phyloP scores from a whole-genome alignment of 2,113 vertebrate species.

The Saccopteryx bilineata region DNA sequence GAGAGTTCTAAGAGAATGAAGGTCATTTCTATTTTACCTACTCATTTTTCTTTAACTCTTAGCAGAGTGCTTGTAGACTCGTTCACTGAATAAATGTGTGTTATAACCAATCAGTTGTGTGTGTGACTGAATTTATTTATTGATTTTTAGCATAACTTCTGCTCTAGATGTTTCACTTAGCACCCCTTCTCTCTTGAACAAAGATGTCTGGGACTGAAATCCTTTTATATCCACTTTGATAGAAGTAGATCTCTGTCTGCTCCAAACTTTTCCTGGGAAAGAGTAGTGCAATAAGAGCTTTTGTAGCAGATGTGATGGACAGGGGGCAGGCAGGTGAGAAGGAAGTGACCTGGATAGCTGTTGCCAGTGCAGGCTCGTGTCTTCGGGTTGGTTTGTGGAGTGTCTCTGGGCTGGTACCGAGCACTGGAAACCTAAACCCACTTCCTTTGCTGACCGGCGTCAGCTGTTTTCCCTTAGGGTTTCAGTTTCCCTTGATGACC shows the following conservation, averaged over 20 bases:
- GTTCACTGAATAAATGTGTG: not conserved
- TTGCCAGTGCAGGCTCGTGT: not conserved
- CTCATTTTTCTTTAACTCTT: not conserved
- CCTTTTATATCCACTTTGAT: not conserved
- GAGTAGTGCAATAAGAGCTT: not conserved
- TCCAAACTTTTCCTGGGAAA: not conserved
- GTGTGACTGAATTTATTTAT: not conserved
- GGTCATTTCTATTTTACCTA: conserved; percentile 11
- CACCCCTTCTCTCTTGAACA: not conserved
- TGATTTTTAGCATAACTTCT: not conserved
- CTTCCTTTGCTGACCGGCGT: not conserved
- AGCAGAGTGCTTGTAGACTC: not conserved
- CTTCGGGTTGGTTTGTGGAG: not conserved
- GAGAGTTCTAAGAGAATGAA: not conserved
- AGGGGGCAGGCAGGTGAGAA: not conserved
- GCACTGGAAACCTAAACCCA: not conserved
- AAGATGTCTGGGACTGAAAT: not conserved
- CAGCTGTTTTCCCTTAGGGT: not conserved
- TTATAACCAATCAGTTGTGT: not conserved
- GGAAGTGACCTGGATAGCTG: not conserved
- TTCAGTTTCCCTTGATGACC: not conserved
- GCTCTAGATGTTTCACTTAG: not conserved
- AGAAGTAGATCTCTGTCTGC: not conserved
- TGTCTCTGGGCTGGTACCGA: not conserved
- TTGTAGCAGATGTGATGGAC: not conserved